Conservation (phyloP, 2,888 invertebrate species). For the Xestobium rufovillosum region DNA sequence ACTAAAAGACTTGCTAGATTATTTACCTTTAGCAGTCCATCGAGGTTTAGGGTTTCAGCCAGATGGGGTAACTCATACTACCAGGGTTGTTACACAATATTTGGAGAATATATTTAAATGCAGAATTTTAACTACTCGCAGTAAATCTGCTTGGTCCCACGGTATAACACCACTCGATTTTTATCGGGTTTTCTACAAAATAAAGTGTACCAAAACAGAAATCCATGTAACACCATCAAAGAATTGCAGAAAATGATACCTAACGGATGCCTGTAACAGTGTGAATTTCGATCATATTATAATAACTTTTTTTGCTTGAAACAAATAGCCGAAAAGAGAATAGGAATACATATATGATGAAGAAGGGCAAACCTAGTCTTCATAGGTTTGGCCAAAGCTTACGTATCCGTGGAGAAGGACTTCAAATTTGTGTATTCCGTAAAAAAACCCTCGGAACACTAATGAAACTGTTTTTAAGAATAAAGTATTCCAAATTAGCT, state of each 20-base stretch:
- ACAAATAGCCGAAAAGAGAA: too few species aligned
- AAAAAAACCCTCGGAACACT: too few species aligned
- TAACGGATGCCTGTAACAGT: neutral
- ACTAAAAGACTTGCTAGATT: constrained; percentile 1
- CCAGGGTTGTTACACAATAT: neutral
- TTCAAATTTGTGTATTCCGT: too few species aligned
- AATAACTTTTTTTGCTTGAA: too few species aligned
- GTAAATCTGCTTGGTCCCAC: neutral
- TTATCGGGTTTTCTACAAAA: constrained; percentile 1
- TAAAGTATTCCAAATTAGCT: too few species aligned
- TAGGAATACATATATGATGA: too few species aligned
- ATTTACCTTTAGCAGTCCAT: neutral
- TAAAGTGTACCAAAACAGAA: constrained; percentile 1
- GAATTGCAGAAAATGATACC: constrained; percentile 1
- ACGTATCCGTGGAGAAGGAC: too few species aligned
- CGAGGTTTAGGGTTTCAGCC: neutral
- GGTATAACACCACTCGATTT: constrained; percentile 1
- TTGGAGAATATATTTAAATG: constrained; percentile 1
- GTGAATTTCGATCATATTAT: too few species aligned
- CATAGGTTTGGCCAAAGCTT: too few species aligned
- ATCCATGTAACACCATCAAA: neutral
- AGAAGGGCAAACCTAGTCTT: too few species aligned
- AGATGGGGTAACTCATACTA: constrained; percentile 1
- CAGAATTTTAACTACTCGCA: constrained; percentile 1
- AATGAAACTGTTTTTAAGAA: too few species aligned